phyloP scores from a whole-genome alignment of 1,140 invertebrate species.

The Eciton burchellii region DNA sequence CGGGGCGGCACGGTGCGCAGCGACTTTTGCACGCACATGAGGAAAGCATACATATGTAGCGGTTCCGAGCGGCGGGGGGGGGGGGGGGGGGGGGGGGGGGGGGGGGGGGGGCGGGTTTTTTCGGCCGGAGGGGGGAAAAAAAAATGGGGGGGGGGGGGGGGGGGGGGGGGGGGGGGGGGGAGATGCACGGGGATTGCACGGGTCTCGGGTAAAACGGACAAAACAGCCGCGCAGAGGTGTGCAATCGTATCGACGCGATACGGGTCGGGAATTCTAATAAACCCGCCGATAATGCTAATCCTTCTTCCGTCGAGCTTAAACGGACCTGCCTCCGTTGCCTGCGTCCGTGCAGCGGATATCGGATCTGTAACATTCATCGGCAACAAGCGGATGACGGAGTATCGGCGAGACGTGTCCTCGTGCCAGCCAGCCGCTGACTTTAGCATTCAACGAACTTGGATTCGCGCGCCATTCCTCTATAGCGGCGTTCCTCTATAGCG shows the following conservation, averaged over 20 bases:
- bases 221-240: slow-evolving; percentile 25
- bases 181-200: too few species aligned
- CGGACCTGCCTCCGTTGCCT: slow-evolving; percentile 36
- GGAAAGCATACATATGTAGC: slow-evolving; percentile 42
- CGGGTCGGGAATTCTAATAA: slow-evolving; percentile 68
- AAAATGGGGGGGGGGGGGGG: too few species aligned
- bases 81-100: too few species aligned
- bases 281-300: slow-evolving; percentile 41
- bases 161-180: too few species aligned
- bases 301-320: slow-evolving; percentile 37
- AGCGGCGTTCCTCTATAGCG: background rate
- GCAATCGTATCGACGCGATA: slow-evolving; percentile 28
- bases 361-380: slow-evolving; percentile 46
- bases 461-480: background rate
- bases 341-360: slow-evolving; percentile 18
- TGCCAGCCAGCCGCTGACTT: background rate
- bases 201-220: slow-evolving; percentile 25
- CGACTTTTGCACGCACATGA: slow-evolving; percentile 66
- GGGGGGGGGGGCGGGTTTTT: too few species aligned
- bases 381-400: background rate
- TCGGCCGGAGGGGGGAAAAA: too few species aligned
- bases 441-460: background rate
- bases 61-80: slow-evolving; percentile 42
- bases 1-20: slow-evolving; percentile 36
- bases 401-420: background rate